Evolutionary conservation across 2,888 invertebrate genomes (phyloP), one percentile per base, ranked within the genome.

Genomic region (Allygus modestus): DNA sequence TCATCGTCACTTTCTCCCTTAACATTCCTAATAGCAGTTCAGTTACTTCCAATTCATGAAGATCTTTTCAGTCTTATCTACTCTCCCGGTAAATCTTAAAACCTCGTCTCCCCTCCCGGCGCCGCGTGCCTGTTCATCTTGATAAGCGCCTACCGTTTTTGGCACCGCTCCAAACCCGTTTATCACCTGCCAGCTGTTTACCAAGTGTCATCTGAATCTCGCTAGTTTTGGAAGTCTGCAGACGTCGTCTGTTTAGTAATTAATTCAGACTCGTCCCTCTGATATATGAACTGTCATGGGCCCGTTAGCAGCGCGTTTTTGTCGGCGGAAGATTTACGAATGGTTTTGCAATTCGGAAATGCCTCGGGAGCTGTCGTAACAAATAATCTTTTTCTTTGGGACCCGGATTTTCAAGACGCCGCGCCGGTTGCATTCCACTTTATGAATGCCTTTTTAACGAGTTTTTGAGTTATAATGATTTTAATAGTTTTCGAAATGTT

Each of bases 251-350:
- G 51, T n/a, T 12, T 23, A 12, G 58, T 23, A n/a, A 58, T 58
- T 58, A 58, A 58, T 58, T 58, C 58, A 17, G 58, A 7, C 23
- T 23, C 58, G 20, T 51, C 51, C 51, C 58, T n/a, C n/a, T 58
- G 58, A 58, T 23, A 17, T 23, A 58, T 2, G 23, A 12, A 58
- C 58, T 58, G 58, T 23, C 58, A 23, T 1, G 23, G 12, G 17
- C n/a, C 58, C 58, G 58, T 58, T 58, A 58, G 23, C 58, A 23
- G 20, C 20, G 58, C 1, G 20, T 51, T 51, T 51, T 51, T 51
- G 20, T 58, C 58, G 12, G 23, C 58, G 58, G 23, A n/a, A n/a
- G 58, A 58, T 23, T 58, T 58, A 58, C 46, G 12, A 58, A 23
- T 1, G 23, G 12, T 4, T 12, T 7, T 11, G 58, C 2, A 58